Percentiles rank a stretch among this genome's conserved stretches.
Conservation (phyloP, 2,888 invertebrate species). For the Acrobeloides nanus region DNA sequence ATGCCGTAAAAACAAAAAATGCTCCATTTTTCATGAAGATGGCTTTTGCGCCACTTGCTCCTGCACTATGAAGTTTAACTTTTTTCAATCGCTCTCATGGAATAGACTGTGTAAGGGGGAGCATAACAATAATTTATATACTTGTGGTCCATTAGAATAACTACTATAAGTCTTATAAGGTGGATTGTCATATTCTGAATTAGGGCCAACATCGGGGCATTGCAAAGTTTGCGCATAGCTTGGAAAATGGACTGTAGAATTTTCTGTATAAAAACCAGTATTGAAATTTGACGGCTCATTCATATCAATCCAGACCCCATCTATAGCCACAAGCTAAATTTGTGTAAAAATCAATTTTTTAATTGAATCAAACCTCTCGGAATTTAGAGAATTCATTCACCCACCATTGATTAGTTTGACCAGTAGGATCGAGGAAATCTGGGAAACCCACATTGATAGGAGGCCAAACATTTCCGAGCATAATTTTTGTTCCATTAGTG, state of each 20-base stretch:
- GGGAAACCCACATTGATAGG: conserved; percentile 47
- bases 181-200: conserved; percentile 37
- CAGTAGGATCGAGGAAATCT: conserved; percentile 43
- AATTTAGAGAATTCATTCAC: conserved; percentile 36
- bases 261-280: too few species aligned
- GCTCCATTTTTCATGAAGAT: too few species aligned
- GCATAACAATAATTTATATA: too few species aligned
- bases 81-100: too few species aligned
- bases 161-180: conserved; percentile 41
- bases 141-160: too few species aligned
- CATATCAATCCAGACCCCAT: conserved; percentile 85
- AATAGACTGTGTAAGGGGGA: too few species aligned
- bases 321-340: conserved; percentile 66
- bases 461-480: conserved; percentile 44
- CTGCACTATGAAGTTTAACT: too few species aligned
- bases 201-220: conserved; percentile 37
- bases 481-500: conserved; percentile 40
- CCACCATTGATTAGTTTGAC: conserved; percentile 47
- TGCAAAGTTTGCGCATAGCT: conserved; percentile 30
- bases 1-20: too few species aligned
- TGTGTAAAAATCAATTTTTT: too few species aligned
- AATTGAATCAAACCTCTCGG: too few species aligned
- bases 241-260: conserved; percentile 34
- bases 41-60: too few species aligned
- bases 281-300: conserved; percentile 78